phyloP scores from a whole-genome alignment of 2,113 vertebrate genomes.

The Dolichotis patagonum region DNA sequence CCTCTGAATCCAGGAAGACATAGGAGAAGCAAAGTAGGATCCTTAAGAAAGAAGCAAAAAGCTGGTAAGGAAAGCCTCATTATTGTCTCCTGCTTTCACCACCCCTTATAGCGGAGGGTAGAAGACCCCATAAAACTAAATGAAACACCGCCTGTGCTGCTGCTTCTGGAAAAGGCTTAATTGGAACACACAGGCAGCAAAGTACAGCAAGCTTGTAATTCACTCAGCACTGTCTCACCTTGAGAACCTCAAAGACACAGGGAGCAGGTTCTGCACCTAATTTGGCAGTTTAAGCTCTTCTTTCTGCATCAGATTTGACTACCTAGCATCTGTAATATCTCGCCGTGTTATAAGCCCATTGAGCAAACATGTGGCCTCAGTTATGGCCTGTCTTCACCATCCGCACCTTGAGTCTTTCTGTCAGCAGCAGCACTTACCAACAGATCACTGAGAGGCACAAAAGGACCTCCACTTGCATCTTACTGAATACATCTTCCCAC shows the following conservation, averaged over 20 bases:
- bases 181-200: conserved; percentile 51
- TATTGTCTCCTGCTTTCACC: background rate
- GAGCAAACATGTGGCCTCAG: background rate
- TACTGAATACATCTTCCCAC: background rate
- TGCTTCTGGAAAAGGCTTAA: conserved; percentile 68
- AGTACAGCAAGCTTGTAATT: conserved; percentile 24
- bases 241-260: conserved; percentile 13
- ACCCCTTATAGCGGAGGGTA: background rate
- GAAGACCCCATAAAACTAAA: conserved; percentile 47
- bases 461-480: background rate
- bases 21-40: background rate
- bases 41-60: conserved; percentile 20
- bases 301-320: background rate
- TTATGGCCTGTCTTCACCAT: background rate
- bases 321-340: background rate
- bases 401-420: background rate
- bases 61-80: background rate
- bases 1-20: background rate
- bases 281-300: conserved; percentile 31
- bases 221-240: background rate
- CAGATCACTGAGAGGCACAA: background rate
- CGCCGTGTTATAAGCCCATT: background rate
- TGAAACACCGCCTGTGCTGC: conserved; percentile 37
- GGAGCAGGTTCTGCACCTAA: background rate
- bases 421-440: background rate